A percentile compares a stretch with the other conserved stretches of the same genome.
Evolutionary conservation across 2,113 vertebrate genomes (phyloP).

Genomic region (Lepus americanus): DNA sequence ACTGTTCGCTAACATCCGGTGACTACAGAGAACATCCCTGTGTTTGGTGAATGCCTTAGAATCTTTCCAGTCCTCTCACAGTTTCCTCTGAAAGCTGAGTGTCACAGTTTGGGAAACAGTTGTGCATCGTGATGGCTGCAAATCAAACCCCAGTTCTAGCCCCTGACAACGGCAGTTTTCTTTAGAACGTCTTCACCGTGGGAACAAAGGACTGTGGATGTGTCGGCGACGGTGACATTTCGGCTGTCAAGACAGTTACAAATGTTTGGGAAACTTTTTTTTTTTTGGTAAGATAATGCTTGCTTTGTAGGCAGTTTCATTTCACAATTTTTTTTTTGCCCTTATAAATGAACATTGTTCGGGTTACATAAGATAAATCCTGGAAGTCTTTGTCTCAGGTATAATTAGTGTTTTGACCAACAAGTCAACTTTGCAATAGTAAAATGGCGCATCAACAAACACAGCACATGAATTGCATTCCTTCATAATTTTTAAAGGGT

Average conservation of each 20-base stretch:
- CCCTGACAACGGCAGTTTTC: not conserved
- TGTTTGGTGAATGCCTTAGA: not conserved
- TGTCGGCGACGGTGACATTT: not conserved
- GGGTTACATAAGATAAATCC: conserved; percentile 23
- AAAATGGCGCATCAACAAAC: conserved; percentile 45
- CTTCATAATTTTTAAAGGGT: conserved; percentile 19
- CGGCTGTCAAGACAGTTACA: conserved; percentile 41
- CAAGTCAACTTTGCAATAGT: conserved; percentile 37
- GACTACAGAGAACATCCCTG: not conserved
- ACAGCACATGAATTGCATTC: not conserved
- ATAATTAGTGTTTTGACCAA: conserved; percentile 78
- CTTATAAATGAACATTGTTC: conserved; percentile 51
- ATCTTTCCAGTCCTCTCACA: not conserved
- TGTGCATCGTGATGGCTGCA: not conserved
- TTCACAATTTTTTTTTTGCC: not conserved
- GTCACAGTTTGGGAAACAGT: conserved; percentile 28
- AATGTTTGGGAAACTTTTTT: conserved; percentile 59
- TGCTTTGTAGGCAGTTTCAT: conserved; percentile 45
- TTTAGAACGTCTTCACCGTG: conserved; percentile 28
- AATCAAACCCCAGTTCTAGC: not conserved
- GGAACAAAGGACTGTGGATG: conserved; percentile 59
- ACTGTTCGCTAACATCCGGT: not conserved
- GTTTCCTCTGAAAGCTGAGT: conserved; percentile 35
- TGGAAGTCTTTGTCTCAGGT: conserved; percentile 54
- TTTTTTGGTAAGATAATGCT: conserved; percentile 4